phyloP scores from a whole-genome alignment of 2,888 invertebrate species.

The Maniola hyperantus region DNA sequence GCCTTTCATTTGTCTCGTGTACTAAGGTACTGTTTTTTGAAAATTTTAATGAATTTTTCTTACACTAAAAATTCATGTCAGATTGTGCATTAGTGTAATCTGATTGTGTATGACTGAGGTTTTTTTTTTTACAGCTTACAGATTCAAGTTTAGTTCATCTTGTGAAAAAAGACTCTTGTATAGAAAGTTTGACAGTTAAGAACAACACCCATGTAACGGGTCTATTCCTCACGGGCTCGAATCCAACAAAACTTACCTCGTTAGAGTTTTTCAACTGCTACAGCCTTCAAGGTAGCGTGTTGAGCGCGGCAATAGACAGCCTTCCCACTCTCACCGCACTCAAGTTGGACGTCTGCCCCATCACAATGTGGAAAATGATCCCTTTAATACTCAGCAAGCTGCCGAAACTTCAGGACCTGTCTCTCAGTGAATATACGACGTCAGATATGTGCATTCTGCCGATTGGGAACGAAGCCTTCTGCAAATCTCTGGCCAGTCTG shows the following conservation, averaged over 20 bases:
- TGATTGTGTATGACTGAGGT: background rate
- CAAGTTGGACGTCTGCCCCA: slow-evolving; percentile 64
- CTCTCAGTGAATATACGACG: slow-evolving; percentile 66
- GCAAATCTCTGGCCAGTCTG: slow-evolving; percentile 64
- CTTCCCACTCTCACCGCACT: slow-evolving; percentile 60
- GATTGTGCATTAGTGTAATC: too few relatives aligned
- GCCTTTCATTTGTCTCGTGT: slow-evolving; percentile 74
- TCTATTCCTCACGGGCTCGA: slow-evolving; percentile 63
- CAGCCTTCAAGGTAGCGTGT: slow-evolving; percentile 67
- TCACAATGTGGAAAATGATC: slow-evolving; percentile 67
- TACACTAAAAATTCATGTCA: background rate
- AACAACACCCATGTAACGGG: slow-evolving; percentile 74
- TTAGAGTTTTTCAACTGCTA: slow-evolving; percentile 73
- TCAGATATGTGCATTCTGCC: slow-evolving; percentile 48
- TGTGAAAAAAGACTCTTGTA: slow-evolving; percentile 62
- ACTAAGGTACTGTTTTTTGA: slow-evolving; percentile 57
- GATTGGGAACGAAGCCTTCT: slow-evolving; percentile 58
- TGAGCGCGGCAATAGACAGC: slow-evolving; percentile 60
- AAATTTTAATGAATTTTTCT: background rate
- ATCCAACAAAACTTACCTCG: slow-evolving; percentile 55
- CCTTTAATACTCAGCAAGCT: slow-evolving; percentile 64
- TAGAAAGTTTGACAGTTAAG: slow-evolving; percentile 63
- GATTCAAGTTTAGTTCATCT: slow-evolving; percentile 70
- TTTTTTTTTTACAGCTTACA: slow-evolving; percentile 58
- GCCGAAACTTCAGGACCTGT: slow-evolving; percentile 63